phyloP scores from a whole-genome alignment of 1,140 invertebrate species.

The Ganaspis sp. region DNA sequence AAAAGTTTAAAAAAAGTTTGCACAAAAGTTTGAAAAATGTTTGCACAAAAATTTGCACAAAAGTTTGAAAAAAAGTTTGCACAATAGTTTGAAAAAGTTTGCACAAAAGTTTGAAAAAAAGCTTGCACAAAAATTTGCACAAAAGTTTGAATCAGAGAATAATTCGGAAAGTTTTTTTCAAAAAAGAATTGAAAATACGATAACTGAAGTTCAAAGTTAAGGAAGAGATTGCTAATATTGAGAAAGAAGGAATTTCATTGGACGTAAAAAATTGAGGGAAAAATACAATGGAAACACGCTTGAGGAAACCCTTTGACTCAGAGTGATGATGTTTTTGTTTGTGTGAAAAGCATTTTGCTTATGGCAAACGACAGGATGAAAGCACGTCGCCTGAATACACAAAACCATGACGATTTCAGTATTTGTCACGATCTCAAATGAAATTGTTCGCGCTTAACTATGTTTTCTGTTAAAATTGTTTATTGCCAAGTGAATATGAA shows the following conservation, averaged over 20 bases:
- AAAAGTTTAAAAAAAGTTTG: too few species aligned
- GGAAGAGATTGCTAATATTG: not conserved
- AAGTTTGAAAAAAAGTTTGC: too few species aligned
- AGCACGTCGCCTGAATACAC: constrained; percentile 43
- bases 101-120: too few species aligned
- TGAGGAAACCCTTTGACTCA: not conserved
- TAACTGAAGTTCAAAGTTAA: not conserved
- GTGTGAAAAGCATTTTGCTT: not conserved
- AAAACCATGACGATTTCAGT: constrained; percentile 49
- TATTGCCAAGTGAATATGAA: constrained; percentile 74
- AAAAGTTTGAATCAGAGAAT: too few species aligned
- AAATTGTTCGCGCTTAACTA: constrained; percentile 55
- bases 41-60: too few species aligned
- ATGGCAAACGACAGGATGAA: constrained; percentile 48
- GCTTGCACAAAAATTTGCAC: too few species aligned
- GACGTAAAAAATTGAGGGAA: not conserved
- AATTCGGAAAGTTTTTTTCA: too few species aligned
- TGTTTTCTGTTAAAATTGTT: constrained; percentile 73
- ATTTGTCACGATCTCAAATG: constrained; percentile 35
- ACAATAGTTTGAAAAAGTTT: too few species aligned
- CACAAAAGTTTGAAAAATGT: too few species aligned
- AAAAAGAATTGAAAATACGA: too few species aligned
- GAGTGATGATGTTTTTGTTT: constrained; percentile 14
- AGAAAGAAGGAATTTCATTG: not conserved
- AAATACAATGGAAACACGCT: not conserved